A percentile compares a stretch with the other conserved stretches of the same genome.
Evolutionary conservation across 2,888 invertebrate species (phyloP).

Genomic region (Caenorhabditis japonica): DNA sequence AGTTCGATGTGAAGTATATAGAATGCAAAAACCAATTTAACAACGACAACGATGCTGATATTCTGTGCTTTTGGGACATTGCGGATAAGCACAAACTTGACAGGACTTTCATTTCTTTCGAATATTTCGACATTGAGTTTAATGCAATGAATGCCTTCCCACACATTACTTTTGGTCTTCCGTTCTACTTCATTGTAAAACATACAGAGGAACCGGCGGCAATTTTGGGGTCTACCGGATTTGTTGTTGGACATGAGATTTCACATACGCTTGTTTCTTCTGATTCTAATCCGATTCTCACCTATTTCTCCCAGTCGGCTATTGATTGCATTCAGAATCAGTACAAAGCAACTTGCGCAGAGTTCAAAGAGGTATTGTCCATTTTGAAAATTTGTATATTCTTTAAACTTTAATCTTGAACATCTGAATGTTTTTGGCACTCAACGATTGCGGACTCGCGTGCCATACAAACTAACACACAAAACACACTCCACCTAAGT

Average conservation of each 20-base stretch:
- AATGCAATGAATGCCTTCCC: neutral
- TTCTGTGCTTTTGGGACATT: neutral
- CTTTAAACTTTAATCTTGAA: no score
- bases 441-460: no score
- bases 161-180: neutral
- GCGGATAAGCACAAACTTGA: no score
- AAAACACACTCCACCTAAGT: no score
- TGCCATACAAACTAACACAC: no score
- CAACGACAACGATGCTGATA: neutral
- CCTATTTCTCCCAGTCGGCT: neutral
- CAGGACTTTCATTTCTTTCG: no score
- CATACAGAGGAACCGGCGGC: neutral
- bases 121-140: no score
- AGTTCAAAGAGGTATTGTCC: conserved; percentile 1
- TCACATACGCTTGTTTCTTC: neutral
- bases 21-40: neutral
- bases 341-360: neutral
- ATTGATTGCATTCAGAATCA: neutral
- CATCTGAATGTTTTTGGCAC: no score
- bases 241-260: neutral
- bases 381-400: neutral
- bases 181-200: neutral
- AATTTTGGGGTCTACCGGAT: neutral
- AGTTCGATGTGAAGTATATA: neutral
- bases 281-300: neutral